Evolutionary conservation across 2,888 invertebrate species (phyloP).

Genomic region (Andrena minutula): DNA sequence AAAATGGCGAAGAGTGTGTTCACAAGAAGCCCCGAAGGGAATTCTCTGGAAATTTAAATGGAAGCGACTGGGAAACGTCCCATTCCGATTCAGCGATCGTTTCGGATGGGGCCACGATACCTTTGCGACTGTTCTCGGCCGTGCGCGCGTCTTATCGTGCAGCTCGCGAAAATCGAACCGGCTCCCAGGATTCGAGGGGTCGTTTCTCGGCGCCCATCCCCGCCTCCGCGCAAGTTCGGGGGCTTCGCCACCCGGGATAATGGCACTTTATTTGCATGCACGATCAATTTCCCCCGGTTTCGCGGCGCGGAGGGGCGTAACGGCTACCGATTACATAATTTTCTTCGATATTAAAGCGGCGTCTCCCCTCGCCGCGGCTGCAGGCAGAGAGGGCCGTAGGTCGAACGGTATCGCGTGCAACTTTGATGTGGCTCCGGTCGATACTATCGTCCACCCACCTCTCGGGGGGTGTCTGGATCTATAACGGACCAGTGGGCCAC

Average conservation of each 20-base stretch:
- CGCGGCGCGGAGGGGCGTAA: constrained; percentile 62
- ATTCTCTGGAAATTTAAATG: not conserved
- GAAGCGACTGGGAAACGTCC: not conserved
- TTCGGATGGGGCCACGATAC: not conserved
- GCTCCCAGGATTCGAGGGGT: constrained; percentile 54
- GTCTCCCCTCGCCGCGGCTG: constrained; percentile 65
- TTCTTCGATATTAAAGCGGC: constrained; percentile 82
- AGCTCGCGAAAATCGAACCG: constrained; percentile 68
- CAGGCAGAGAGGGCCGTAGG: constrained; percentile 42
- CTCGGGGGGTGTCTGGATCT: constrained; percentile 61
- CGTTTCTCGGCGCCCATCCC: constrained; percentile 42
- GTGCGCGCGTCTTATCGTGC: constrained; percentile 59
- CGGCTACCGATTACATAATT: constrained; percentile 83
- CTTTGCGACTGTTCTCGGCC: not conserved
- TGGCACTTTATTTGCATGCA: constrained; percentile 82
- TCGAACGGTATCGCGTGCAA: constrained; percentile 80
- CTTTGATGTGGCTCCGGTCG: constrained; percentile 80
- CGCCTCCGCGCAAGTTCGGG: constrained; percentile 47
- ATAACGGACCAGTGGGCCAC: constrained; percentile 58
- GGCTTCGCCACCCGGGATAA: constrained; percentile 71
- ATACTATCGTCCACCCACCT: constrained; percentile 71
- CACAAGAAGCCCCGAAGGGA: not conserved
- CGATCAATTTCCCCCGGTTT: constrained; percentile 76
- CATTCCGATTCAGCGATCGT: not conserved
- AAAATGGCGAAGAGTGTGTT: not conserved